Percentiles rank a stretch among this genome's conserved stretches.
These are phyloP conservation scores for Smittia aterrima DNA, from an alignment of 2,888 invertebrate genomes.

Conservation along the genomic window DNA sequence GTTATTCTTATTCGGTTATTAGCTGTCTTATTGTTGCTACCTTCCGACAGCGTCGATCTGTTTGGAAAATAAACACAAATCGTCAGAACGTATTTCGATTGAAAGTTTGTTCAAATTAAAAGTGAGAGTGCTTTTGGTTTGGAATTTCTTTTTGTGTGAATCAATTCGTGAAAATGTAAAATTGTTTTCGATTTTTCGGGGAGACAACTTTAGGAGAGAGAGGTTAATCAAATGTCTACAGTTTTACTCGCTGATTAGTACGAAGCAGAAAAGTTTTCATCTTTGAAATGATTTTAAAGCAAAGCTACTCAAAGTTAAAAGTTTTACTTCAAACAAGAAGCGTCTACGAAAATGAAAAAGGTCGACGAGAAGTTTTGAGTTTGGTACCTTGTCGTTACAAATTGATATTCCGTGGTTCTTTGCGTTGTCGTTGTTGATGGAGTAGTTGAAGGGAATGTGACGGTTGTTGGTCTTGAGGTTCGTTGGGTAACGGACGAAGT, in stretches of 20 bases:
- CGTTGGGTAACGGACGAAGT: slow-evolving; percentile 22
- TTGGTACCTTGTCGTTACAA: slow-evolving; percentile 56
- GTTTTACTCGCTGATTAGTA: not conserved
- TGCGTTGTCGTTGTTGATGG: slow-evolving; percentile 45
- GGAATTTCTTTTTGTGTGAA: too few relatives aligned
- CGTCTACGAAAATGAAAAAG: not conserved
- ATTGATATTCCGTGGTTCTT: slow-evolving; percentile 45
- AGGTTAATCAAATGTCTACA: too few relatives aligned
- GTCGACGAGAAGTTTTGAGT: not conserved
- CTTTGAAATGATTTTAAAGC: not conserved
- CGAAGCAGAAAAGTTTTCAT: not conserved
- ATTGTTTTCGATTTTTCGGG: too few relatives aligned
- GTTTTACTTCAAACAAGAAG: not conserved
- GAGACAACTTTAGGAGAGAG: too few relatives aligned
- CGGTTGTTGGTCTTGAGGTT: not conserved
- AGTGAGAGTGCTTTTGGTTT: too few relatives aligned
- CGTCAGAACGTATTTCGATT: not conserved
- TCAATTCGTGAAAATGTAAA: too few relatives aligned
- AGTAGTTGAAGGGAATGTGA: slow-evolving; percentile 39
- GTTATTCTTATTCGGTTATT: slow-evolving; percentile 47
- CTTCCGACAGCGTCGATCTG: slow-evolving; percentile 46
- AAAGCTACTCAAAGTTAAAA: not conserved
- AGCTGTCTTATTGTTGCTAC: slow-evolving; percentile 48
- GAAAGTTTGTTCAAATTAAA: too few relatives aligned
- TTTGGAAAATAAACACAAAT: slow-evolving; percentile 34